Conservation (phyloP, 2,113 vertebrate species). For the Heliornis fulica region DNA sequence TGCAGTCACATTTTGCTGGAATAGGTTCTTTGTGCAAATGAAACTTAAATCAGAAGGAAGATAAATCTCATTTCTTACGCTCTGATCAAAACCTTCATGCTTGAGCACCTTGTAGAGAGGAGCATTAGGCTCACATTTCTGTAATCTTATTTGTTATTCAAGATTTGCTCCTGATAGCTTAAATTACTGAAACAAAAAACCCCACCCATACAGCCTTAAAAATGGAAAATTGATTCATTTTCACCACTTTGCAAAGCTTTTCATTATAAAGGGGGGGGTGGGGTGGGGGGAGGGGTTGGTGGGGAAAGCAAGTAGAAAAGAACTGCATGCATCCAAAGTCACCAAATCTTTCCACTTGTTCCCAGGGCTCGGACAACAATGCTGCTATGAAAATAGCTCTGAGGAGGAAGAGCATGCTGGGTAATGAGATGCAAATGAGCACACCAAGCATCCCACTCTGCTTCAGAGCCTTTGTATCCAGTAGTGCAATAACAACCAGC, state of each 20-base stretch:
- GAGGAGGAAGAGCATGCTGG: conserved; percentile 52
- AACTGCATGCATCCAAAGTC: conserved; percentile 39
- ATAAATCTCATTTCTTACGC: conserved; percentile 67
- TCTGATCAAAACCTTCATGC: conserved; percentile 44
- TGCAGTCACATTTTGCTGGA: conserved; percentile 63
- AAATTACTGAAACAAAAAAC: background rate
- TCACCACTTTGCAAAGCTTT: conserved; percentile 16
- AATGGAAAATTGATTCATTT: conserved; percentile 46
- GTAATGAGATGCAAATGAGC: conserved; percentile 70
- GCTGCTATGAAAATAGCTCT: conserved; percentile 43
- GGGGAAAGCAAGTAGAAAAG: conserved; percentile 49
- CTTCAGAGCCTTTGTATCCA: conserved; percentile 39
- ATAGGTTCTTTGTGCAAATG: conserved; percentile 44
- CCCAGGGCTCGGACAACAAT: conserved; percentile 59
- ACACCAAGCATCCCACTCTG: conserved; percentile 31
- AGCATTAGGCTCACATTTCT: conserved; percentile 42
- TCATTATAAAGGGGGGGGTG: conserved; percentile 14
- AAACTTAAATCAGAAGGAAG: conserved; percentile 67
- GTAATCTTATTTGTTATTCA: conserved; percentile 56
- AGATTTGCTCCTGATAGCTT: conserved; percentile 50
- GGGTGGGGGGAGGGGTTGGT: no score
- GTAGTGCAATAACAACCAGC: conserved; percentile 51
- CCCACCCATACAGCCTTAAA: conserved; percentile 3
- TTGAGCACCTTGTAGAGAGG: conserved; percentile 28
- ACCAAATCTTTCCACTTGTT: conserved; percentile 60